phyloP scores from a whole-genome alignment of 2,888 invertebrate genomes.

The Troides aeacus region DNA sequence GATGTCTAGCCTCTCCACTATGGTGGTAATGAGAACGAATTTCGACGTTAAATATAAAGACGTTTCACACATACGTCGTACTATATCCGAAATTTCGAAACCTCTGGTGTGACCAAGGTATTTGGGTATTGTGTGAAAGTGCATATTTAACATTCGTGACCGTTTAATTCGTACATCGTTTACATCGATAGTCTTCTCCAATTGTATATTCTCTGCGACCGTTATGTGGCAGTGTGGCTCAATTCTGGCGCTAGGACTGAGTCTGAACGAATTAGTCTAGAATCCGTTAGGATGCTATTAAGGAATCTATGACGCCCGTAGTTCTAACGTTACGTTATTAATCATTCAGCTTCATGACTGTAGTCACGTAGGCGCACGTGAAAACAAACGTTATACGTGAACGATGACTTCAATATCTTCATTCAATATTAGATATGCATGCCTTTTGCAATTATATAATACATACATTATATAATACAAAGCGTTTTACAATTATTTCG shows the following conservation, averaged over 20 bases:
- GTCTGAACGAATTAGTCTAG: not conserved
- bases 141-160: conserved; percentile 26
- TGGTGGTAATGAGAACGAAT: too few species aligned
- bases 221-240: conserved; percentile 8
- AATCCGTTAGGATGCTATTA: not conserved
- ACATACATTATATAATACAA: too few species aligned
- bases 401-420: not conserved
- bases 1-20: too few species aligned
- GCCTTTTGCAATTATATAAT: too few species aligned
- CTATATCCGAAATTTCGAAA: conserved; percentile 8
- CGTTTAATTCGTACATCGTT: conserved; percentile 13
- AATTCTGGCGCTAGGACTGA: not conserved
- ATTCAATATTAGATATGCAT: too few species aligned
- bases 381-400: conserved; percentile 9
- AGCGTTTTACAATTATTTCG: too few species aligned
- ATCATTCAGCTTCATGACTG: conserved; percentile 23
- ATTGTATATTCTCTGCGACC: not conserved
- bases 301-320: conserved; percentile 5
- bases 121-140: conserved; percentile 24
- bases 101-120: not conserved
- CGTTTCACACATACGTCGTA: too few species aligned
- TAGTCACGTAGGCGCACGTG: conserved; percentile 25
- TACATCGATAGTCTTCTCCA: not conserved
- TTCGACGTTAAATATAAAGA: too few species aligned
- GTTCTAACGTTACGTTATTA: conserved; percentile 9